Conservation (phyloP, 1,140 invertebrate species). For the Neodiprion fabricii region DNA sequence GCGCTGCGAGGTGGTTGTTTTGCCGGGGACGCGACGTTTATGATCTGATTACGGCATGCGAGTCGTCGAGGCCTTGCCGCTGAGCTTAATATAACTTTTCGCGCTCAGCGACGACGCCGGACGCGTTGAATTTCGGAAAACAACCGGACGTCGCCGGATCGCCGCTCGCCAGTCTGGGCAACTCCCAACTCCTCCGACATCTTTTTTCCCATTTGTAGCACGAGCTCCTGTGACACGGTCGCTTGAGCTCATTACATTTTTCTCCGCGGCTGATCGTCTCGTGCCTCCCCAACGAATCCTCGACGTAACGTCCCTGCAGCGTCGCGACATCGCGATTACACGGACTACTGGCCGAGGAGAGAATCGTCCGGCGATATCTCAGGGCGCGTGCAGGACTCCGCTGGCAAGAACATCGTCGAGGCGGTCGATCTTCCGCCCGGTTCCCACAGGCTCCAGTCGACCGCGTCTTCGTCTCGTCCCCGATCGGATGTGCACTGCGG, state of each 20-base stretch:
- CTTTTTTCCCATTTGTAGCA: slow-evolving; percentile 30
- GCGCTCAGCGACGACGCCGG: background rate
- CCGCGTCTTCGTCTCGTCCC: background rate
- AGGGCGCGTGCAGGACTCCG: background rate
- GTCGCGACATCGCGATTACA: slow-evolving; percentile 53
- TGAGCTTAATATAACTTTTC: slow-evolving; percentile 6
- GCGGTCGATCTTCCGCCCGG: background rate
- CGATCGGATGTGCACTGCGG: background rate
- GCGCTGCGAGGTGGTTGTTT: slow-evolving; percentile 41
- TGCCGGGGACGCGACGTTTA: slow-evolving; percentile 38
- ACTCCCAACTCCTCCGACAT: slow-evolving; percentile 22
- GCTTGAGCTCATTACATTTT: slow-evolving; percentile 24
- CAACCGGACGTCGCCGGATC: slow-evolving; percentile 35
- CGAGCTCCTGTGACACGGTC: slow-evolving; percentile 41
- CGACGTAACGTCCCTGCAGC: slow-evolving; percentile 8
- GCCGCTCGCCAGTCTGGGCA: slow-evolving; percentile 16
- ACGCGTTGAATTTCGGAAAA: slow-evolving; percentile 35
- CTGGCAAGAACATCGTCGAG: background rate
- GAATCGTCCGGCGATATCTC: background rate
- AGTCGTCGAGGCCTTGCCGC: background rate
- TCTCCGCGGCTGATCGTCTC: slow-evolving; percentile 21
- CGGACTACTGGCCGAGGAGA: slow-evolving; percentile 23
- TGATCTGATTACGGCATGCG: slow-evolving; percentile 36
- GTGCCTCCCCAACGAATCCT: slow-evolving; percentile 38
- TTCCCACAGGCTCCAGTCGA: slow-evolving; percentile 6